These are phyloP conservation scores for Eurois occulta DNA, from an alignment of 2,888 invertebrate genomes.

Conservation along the genomic window DNA sequence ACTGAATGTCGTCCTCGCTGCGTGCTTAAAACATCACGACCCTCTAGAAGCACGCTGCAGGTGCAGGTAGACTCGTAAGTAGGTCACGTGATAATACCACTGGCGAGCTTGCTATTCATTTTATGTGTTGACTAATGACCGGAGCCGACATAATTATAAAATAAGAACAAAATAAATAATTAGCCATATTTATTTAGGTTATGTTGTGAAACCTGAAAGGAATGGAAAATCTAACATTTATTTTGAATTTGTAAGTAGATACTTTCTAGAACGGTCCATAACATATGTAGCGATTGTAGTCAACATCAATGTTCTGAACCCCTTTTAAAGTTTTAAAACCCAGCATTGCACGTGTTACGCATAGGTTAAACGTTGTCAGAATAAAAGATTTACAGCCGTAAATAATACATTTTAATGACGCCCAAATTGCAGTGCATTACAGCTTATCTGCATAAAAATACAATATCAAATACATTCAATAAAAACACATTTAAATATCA, in stretches of 20 bases:
- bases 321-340: not conserved
- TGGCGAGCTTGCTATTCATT: too few species aligned
- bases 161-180: too few species aligned
- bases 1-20: too few species aligned
- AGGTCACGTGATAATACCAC: too few species aligned
- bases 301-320: not conserved
- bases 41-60: too few species aligned
- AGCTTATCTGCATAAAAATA: not conserved
- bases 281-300: not conserved
- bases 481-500: conserved; percentile 26
- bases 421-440: not conserved
- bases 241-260: not conserved
- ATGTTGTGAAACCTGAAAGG: too few species aligned
- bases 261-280: not conserved
- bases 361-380: not conserved
- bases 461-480: conserved; percentile 9
- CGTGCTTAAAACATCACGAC: too few species aligned
- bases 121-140: too few species aligned
- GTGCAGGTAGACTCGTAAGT: too few species aligned
- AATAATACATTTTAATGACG: not conserved
- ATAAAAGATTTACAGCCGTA: not conserved
- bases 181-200: too few species aligned
- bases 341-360: not conserved
- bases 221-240: too few species aligned
- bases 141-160: too few species aligned